Evolutionary conservation across 2,888 invertebrate species (phyloP), one percentile per base, ranked within the genome.

Genomic region (Standfussiana lucernea): DNA sequence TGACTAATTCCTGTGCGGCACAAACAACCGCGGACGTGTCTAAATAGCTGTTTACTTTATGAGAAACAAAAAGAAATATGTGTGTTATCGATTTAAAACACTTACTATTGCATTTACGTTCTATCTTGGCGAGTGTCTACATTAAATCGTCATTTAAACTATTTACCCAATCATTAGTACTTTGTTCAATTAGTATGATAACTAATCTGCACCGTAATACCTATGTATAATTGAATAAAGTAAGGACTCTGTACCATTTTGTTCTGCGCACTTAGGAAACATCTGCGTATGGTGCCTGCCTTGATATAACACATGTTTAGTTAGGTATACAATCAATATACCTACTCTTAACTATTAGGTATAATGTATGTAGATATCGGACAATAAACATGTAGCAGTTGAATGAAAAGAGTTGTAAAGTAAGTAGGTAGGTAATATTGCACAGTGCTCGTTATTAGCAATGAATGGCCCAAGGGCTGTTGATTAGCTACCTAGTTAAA

Each of bases 1-100:
- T 88, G 87, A 88, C 87, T 88, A 88, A 88, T 87, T 82, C 80
- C 71, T 65, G 75, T 69, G 82, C 82, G 72, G 73, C 71, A 79
- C 80, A 82, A 81, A 79, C 84, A 75, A 75, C 73, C 79, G 81
- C 56, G 86, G 78, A 85, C 86, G 81, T 86, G 80, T 82, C 79
- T 78, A 76, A 80, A 88, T 82, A 77, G 73, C 81, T 88, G 77
- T 88, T 83, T 88, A 79, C 84, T 79, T 78, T 84, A 76, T 77
- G 86, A 82, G 66, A 70, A 76, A 79, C 64, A 68, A 71, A 75
- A 69, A 56, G 35, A 69, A 75, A 72, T 84, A 62, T 68, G 67
- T 75, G 35, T 69, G 59, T 28, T 80, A 66, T 80, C 81, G 75
- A 80, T 82, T 75, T 75, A 18, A 71, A 65, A 69, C n/a, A 72